Evolutionary conservation across 2,888 invertebrate species (phyloP).

Genomic region (Aphodius sticticus): DNA sequence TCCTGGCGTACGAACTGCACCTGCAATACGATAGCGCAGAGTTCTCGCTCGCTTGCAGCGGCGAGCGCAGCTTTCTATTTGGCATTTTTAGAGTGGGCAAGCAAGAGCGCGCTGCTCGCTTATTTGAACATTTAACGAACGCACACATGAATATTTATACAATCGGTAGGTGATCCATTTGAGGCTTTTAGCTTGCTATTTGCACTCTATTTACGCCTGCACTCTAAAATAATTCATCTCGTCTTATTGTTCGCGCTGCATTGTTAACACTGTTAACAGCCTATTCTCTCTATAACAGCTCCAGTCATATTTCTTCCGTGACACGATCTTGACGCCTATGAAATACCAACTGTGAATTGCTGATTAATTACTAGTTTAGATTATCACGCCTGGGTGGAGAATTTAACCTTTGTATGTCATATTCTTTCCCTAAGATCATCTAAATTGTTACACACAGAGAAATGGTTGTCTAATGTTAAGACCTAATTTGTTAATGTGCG

Average conservation of each 20-base stretch:
- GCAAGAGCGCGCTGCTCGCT: not conserved
- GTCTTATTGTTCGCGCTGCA: not conserved
- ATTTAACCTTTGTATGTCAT: not conserved
- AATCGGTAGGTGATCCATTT: slow-evolving; percentile 4
- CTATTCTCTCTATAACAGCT: not conserved
- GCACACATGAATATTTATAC: not conserved
- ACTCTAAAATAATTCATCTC: not conserved
- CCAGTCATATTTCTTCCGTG: not conserved
- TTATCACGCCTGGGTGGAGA: not conserved
- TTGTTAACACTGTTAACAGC: not conserved
- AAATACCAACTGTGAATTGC: not conserved
- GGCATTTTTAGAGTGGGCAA: not conserved
- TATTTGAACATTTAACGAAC: slow-evolving; percentile 4
- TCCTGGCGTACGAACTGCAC: not conserved
- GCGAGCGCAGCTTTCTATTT: not conserved
- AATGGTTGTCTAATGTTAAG: too few species aligned
- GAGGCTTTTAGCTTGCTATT: not conserved
- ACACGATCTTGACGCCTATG: not conserved
- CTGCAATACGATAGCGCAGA: not conserved
- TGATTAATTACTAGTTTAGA: not conserved
- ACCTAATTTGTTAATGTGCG: too few species aligned
- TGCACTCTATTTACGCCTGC: not conserved
- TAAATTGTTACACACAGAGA: too few species aligned
- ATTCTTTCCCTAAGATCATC: too few species aligned
- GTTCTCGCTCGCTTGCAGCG: not conserved